A percentile compares a stretch with the other conserved stretches of the same genome.
Conservation (phyloP, 1,140 invertebrate genomes). For the Nymphalis io region DNA sequence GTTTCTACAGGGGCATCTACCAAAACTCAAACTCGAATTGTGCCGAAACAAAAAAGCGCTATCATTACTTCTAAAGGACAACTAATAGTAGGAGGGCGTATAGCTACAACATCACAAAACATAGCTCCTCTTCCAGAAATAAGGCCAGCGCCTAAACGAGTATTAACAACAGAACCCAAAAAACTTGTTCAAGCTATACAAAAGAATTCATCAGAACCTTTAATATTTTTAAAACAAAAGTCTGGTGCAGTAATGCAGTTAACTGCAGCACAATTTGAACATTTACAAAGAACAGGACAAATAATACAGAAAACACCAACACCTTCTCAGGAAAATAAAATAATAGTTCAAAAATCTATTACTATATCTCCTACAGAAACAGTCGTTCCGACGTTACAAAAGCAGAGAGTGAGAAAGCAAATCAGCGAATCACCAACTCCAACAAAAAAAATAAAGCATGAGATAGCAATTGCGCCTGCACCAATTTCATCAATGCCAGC, state of each 20-base stretch:
- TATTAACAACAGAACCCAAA: conserved; percentile 59
- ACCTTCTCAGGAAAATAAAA: conserved; percentile 53
- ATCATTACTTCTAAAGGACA: conserved; percentile 81
- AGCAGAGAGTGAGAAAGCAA: conserved; percentile 57
- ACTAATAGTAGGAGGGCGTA: conserved; percentile 71
- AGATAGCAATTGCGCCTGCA: conserved; percentile 57
- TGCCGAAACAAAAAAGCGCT: conserved; percentile 72
- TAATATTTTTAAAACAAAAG: conserved; percentile 75
- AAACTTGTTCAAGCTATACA: conserved; percentile 66
- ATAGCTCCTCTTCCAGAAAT: conserved; percentile 74
- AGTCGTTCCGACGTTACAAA: conserved; percentile 46
- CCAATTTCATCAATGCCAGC: conserved; percentile 46
- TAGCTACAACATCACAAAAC: conserved; percentile 71
- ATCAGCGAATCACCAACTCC: conserved; percentile 50
- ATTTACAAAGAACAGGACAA: conserved; percentile 75
- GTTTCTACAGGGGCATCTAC: conserved; percentile 52
- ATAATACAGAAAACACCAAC: conserved; percentile 64
- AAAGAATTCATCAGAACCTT: conserved; percentile 60
- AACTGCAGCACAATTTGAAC: conserved; percentile 76
- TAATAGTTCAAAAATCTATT: conserved; percentile 69
- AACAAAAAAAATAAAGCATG: conserved; percentile 64
- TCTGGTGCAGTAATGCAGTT: conserved; percentile 74
- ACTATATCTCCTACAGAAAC: conserved; percentile 55
- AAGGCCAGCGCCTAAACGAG: conserved; percentile 60
- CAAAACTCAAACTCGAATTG: conserved; percentile 64